Evolutionary conservation across 2,113 vertebrate genomes (phyloP).

Genomic region (Mus musculus): GRCm39 chr6:58493501-58494000

Average conservation of each 20-base stretch:
- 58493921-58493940: background rate
- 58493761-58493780: background rate
- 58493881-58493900: background rate
- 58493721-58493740: background rate
- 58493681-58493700: background rate
- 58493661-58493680: background rate
- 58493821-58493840: background rate
- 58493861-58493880: background rate
- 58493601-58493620: no score
- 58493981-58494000: fast-evolving
- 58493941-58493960: fast-evolving
- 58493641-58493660: no score
- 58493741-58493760: background rate
- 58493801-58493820: fast-evolving
- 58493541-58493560: background rate
- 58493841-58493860: fast-evolving
- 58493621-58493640: no score
- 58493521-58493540: background rate
- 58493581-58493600: background rate
- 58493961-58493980: background rate
- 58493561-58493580: background rate
- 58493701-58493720: background rate
- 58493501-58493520: background rate
- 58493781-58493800: background rate
- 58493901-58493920: fast-evolving